These are phyloP conservation scores for Petrocephalus microphthalmus DNA, from an alignment of 2,113 vertebrate species.

Conservation along the genomic window DNA sequence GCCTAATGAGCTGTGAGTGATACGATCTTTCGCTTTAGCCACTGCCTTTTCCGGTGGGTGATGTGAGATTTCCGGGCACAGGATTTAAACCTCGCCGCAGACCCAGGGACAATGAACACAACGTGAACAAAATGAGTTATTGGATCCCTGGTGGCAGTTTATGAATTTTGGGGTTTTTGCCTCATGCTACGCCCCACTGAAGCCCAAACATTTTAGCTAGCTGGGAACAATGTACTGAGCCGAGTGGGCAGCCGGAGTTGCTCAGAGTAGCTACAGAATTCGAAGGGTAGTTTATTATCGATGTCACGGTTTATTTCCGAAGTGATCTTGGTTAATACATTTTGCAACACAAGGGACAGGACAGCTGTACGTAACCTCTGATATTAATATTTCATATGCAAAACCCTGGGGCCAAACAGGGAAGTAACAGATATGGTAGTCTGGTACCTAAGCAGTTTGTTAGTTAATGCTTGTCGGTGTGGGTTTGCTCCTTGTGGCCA, in stretches of 20 bases:
- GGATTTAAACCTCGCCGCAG: background rate
- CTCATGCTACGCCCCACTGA: background rate
- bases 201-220: background rate
- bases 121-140: background rate
- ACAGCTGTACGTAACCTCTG: background rate
- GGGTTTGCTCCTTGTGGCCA: background rate
- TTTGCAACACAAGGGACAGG: background rate
- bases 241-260: background rate
- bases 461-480: background rate
- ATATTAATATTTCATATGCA: background rate
- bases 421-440: background rate
- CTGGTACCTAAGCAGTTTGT: background rate
- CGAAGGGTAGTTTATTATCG: background rate
- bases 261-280: background rate
- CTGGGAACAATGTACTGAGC: background rate
- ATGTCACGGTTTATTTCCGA: background rate
- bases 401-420: background rate
- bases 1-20: background rate
- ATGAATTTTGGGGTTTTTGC: background rate
- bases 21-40: conserved; percentile 5
- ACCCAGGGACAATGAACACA: background rate
- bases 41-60: background rate
- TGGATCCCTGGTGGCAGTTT: background rate
- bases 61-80: background rate
- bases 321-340: background rate